phyloP scores from a whole-genome alignment of 2,797 vertebrate species.

The Sebastes minor region DNA sequence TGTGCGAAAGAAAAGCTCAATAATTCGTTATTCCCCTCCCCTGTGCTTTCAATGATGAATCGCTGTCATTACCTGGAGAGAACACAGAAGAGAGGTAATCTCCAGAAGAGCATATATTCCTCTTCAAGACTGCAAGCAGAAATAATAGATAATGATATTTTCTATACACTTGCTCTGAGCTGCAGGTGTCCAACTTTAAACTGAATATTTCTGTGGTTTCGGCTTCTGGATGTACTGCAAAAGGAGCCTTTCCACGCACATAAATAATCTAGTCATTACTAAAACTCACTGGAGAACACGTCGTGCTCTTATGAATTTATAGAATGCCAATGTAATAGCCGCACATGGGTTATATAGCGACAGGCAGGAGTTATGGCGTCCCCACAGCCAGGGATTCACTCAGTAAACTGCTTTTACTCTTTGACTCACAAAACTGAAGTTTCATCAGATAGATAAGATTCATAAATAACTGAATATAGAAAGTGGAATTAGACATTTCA shows the following conservation, averaged over 20 bases:
- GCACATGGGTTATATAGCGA: background rate
- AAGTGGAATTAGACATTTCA: background rate
- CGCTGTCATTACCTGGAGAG: constrained; percentile 42
- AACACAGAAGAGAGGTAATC: constrained; percentile 26
- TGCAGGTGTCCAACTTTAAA: constrained; percentile 34
- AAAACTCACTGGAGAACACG: constrained; percentile 10
- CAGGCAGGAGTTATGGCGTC: background rate
- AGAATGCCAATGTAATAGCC: background rate
- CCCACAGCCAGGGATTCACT: background rate
- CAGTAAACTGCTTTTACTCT: background rate
- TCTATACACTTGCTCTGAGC: constrained; percentile 24
- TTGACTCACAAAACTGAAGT: background rate
- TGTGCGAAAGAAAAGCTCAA: constrained; percentile 24
- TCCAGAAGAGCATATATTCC: constrained; percentile 42
- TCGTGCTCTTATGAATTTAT: constrained; percentile 15
- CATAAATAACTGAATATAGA: background rate
- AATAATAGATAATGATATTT: constrained; percentile 69
- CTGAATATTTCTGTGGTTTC: constrained; percentile 21
- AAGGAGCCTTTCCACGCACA: background rate
- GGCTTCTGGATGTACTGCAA: background rate
- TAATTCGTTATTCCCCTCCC: constrained; percentile 31
- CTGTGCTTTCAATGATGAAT: constrained; percentile 52
- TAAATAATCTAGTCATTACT: constrained; percentile 6
- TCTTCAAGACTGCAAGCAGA: constrained; percentile 42
- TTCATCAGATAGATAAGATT: background rate